Percentiles rank a stretch among this genome's conserved stretches.
These are phyloP conservation scores for Tiliqua scincoides DNA, from an alignment of 2,113 vertebrate genomes.

Conservation along the genomic window DNA sequence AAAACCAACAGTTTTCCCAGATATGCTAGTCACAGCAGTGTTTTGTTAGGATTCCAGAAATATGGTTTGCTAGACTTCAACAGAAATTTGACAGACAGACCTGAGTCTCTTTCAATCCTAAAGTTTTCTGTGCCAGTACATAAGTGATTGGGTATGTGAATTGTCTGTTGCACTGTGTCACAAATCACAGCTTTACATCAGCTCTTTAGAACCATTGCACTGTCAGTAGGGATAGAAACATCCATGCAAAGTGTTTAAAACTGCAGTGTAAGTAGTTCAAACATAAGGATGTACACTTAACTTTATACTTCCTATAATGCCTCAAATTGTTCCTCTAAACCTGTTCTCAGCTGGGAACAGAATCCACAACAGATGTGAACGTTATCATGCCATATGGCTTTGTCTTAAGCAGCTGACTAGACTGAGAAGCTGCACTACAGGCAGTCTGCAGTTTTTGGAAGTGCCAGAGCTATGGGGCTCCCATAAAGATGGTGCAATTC, in stretches of 20 bases:
- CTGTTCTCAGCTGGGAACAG: conserved; percentile 33
- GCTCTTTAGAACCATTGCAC: not conserved
- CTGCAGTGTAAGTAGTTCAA: not conserved
- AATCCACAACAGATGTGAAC: conserved; percentile 54
- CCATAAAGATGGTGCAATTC: not conserved
- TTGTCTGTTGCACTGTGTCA: not conserved
- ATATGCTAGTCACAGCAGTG: not conserved
- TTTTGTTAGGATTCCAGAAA: not conserved
- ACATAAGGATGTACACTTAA: not conserved
- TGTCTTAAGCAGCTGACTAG: conserved; percentile 28
- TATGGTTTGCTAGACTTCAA: not conserved
- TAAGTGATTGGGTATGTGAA: not conserved
- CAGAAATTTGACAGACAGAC: not conserved
- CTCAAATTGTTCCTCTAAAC: conserved; percentile 22
- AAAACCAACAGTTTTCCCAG: not conserved
- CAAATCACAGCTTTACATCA: not conserved
- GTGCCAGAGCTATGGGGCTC: conserved; percentile 37
- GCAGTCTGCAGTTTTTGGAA: conserved; percentile 29
- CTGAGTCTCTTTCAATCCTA: not conserved
- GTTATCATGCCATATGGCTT: conserved; percentile 46
- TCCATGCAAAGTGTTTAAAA: not conserved
- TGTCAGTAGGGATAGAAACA: not conserved
- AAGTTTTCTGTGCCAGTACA: not conserved
- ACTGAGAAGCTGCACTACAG: conserved; percentile 40
- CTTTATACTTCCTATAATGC: not conserved